These are phyloP conservation scores for Lontra canadensis DNA, from an alignment of 2,113 vertebrate species.

Conservation along the genomic window DNA sequence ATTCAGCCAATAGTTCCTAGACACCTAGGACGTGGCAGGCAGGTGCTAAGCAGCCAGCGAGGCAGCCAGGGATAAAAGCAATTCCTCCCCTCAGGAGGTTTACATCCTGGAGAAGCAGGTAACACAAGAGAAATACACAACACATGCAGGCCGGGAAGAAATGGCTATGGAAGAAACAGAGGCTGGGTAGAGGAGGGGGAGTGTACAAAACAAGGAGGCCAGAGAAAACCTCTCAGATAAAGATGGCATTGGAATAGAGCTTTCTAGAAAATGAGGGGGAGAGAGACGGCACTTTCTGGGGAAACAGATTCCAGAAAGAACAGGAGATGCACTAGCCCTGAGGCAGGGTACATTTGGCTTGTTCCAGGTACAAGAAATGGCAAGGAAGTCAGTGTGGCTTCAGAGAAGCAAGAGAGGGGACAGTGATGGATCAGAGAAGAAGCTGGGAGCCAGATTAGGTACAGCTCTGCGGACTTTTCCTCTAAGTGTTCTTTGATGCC, in stretches of 20 bases:
- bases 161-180: not conserved
- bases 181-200: not conserved
- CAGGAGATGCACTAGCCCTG: not conserved
- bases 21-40: not conserved
- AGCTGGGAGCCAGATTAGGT: not conserved
- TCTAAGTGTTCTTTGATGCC: not conserved
- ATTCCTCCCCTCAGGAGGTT: not conserved
- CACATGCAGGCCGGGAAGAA: accelerated
- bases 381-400: not conserved
- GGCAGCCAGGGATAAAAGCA: not conserved
- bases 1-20: not conserved
- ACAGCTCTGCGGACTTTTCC: not conserved
- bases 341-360: not conserved
- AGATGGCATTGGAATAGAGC: not conserved
- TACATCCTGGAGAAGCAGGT: not conserved
- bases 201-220: not conserved
- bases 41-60: not conserved
- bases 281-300: not conserved
- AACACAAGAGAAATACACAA: not conserved
- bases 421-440: not conserved
- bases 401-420: not conserved
- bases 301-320: not conserved
- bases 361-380: not conserved
- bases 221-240: not conserved
- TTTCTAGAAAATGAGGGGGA: not conserved